Evolutionary conservation across 2,888 invertebrate species (phyloP).

Genomic region (Mimachlamys varia): DNA sequence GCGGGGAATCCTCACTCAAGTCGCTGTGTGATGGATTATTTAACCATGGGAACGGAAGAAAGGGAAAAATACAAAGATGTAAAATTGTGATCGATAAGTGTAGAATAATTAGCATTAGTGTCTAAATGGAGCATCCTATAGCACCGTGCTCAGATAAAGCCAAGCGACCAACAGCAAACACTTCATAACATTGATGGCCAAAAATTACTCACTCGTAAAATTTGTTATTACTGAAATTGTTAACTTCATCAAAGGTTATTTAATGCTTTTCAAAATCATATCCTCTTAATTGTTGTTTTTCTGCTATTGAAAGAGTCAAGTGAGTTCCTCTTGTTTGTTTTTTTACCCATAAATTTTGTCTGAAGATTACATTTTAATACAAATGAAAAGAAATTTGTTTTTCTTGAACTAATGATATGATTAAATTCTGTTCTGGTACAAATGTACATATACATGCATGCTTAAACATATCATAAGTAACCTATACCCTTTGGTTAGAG

Average conservation of each 20-base stretch:
- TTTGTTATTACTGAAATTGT: background rate
- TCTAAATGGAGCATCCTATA: background rate
- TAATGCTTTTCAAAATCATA: background rate
- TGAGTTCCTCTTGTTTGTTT: too few relatives aligned
- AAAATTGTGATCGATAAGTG: slow-evolving; percentile 17
- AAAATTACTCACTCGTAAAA: background rate
- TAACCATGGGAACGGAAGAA: slow-evolving; percentile 8
- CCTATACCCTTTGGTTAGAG: too few relatives aligned
- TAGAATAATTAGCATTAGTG: background rate
- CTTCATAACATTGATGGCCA: too few relatives aligned
- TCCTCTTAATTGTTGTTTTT: background rate
- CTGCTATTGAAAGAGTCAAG: too few relatives aligned
- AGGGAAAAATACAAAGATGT: background rate
- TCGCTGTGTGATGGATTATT: slow-evolving; percentile 19
- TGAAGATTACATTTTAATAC: too few relatives aligned
- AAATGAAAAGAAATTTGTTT: too few relatives aligned
- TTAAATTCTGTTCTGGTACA: too few relatives aligned
- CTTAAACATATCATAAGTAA: too few relatives aligned
- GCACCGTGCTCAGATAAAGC: background rate
- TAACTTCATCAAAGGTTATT: background rate
- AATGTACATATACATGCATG: too few relatives aligned
- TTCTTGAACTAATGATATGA: too few relatives aligned
- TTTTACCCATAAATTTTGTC: too few relatives aligned
- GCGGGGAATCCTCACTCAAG: background rate
- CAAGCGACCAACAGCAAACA: background rate